These are phyloP conservation scores for Papilio glaucus DNA, from an alignment of 1,140 invertebrate genomes.

Conservation along the genomic window DNA sequence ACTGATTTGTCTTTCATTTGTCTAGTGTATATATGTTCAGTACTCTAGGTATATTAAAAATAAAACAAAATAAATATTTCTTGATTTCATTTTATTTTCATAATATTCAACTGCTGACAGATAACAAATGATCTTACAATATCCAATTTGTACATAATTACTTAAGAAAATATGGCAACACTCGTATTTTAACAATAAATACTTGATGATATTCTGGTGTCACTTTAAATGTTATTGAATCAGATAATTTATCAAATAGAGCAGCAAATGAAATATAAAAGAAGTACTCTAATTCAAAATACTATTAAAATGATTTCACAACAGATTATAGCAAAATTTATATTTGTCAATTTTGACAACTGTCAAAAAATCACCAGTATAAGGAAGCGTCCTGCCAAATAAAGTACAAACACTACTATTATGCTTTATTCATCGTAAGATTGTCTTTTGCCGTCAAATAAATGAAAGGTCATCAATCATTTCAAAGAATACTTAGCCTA, in stretches of 20 bases:
- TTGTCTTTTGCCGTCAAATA: constrained; percentile 67
- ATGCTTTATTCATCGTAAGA: constrained; percentile 62
- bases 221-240: constrained; percentile 47
- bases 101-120: constrained; percentile 83
- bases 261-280: constrained; percentile 24
- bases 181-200: constrained; percentile 82
- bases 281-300: background rate
- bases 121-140: constrained; percentile 83
- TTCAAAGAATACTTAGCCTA: constrained; percentile 55
- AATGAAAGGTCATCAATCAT: constrained; percentile 53
- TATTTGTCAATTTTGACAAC: constrained; percentile 46
- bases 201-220: constrained; percentile 66
- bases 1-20: background rate
- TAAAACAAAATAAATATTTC: constrained; percentile 58
- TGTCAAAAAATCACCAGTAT: constrained; percentile 47
- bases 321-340: background rate
- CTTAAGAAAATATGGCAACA: constrained; percentile 83
- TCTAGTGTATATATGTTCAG: background rate
- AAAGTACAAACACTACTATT: constrained; percentile 59
- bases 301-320: background rate
- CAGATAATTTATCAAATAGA: constrained; percentile 17
- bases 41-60: constrained; percentile 29
- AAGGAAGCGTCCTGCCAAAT: constrained; percentile 50
- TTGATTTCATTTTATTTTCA: constrained; percentile 79
- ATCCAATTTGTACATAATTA: constrained; percentile 83